Percentiles rank a stretch among this genome's conserved stretches.
These are phyloP conservation scores for Bagarius yarrelli DNA, from an alignment of 2,113 vertebrate genomes.

Conservation along the genomic window DNA sequence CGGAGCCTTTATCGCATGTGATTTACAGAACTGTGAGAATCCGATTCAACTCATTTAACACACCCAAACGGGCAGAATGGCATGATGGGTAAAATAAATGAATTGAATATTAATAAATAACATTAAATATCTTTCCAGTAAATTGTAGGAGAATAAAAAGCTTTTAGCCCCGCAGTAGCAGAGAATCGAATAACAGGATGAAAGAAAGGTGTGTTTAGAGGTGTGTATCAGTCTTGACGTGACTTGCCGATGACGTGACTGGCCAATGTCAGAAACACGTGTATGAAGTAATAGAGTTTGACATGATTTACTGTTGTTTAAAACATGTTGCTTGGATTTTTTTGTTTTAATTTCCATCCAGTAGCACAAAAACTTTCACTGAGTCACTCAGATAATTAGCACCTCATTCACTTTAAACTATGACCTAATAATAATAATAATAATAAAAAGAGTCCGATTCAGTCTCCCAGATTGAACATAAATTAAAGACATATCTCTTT, in stretches of 20 bases:
- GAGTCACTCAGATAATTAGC: neutral
- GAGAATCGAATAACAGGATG: neutral
- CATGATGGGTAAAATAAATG: neutral
- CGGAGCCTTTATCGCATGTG: neutral
- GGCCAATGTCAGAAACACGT: neutral
- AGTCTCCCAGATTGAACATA: too few relatives aligned
- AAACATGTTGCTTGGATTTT: neutral
- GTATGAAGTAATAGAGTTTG: neutral
- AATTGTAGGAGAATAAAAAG: too few relatives aligned
- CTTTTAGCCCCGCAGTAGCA: neutral
- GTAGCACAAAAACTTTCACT: neutral
- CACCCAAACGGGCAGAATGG: neutral
- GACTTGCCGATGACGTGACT: neutral
- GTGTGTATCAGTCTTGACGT: neutral
- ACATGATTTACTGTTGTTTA: neutral
- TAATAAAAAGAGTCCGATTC: too few relatives aligned
- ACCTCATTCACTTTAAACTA: too few relatives aligned
- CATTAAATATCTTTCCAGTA: too few relatives aligned
- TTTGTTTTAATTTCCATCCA: neutral
- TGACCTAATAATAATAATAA: too few relatives aligned
- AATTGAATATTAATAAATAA: too few relatives aligned
- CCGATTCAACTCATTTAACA: slow-evolving; percentile 11
- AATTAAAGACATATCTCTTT: too few relatives aligned
- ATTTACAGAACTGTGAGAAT: neutral
- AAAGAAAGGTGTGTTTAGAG: neutral